Percentiles rank a stretch among this genome's conserved stretches.
These are phyloP conservation scores for Protosalanx chinensis DNA, from an alignment of 2,797 vertebrate species.

Conservation along the genomic window DNA sequence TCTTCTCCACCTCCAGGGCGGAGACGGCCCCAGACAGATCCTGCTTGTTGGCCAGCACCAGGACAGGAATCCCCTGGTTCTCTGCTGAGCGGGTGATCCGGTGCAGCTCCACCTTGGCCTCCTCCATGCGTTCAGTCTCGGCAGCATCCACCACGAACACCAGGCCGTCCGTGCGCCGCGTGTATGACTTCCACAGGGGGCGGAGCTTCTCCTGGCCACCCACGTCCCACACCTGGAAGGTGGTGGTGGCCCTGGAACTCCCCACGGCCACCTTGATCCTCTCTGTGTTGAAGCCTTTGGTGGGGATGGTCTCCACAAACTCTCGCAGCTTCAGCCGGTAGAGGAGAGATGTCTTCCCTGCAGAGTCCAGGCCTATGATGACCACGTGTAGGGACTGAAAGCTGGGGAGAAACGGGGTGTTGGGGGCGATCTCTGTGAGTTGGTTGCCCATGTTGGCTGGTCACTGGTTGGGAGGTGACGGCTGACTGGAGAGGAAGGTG, in stretches of 20 bases:
- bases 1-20: slow-evolving; percentile 73
- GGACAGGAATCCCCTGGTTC: slow-evolving; percentile 74
- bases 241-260: slow-evolving; percentile 58
- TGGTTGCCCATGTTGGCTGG: slow-evolving; percentile 76
- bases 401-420: slow-evolving; percentile 66
- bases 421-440: slow-evolving; percentile 73
- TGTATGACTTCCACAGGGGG: slow-evolving; percentile 81
- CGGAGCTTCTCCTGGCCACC: slow-evolving; percentile 80
- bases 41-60: slow-evolving; percentile 81
- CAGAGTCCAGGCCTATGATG: slow-evolving; percentile 75
- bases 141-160: slow-evolving; percentile 79
- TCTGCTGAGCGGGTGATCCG: slow-evolving; percentile 68
- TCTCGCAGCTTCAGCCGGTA: slow-evolving; percentile 79
- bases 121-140: slow-evolving; percentile 74
- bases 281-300: slow-evolving; percentile 82
- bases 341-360: slow-evolving; percentile 79
- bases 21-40: slow-evolving; percentile 68
- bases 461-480: background rate
- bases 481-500: slow-evolving; percentile 9
- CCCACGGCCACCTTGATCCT: slow-evolving; percentile 71
- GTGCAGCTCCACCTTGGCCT: slow-evolving; percentile 78
- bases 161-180: slow-evolving; percentile 75
- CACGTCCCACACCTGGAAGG: slow-evolving; percentile 81
- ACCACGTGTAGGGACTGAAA: slow-evolving; percentile 75
- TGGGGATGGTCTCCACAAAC: slow-evolving; percentile 77